Base-by-base conservation (phyloP, 2,888 invertebrate species). In the Nephrotoma appendiculata region DNA sequence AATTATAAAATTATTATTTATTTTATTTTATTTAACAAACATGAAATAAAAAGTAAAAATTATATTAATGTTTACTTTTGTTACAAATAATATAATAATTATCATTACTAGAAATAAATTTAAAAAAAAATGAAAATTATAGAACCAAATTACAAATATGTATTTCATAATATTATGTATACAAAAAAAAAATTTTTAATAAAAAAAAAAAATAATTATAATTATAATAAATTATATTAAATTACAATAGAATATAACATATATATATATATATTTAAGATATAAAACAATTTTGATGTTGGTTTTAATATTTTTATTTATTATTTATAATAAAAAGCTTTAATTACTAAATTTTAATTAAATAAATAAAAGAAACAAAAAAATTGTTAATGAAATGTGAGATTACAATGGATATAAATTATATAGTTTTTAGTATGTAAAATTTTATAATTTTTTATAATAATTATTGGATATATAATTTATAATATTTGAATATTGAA, bases 31-130 rank as follows among this genome's bases (percentile, higher is more conserved):
- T 11, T n/a, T 4, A 83, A 41, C 83, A 83, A 6, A 83, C 41
- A 83, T 52, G 11, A 52, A 52, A 12, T 12, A 31, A 83, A 85
- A 85, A 85, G 85, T 85, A 85, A 85, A 85, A 85, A 85, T 85
- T 85, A 85, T 85, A 85, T 85, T 85, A 85, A 85, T 85, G 15
- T 85, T 85, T 85, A 85, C 85, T 85, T 85, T 85, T 71, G 31
- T 31, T 71, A 71, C 2, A 71, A 31, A 9, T 71, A 71, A 31
- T 11, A 48, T 12, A 2, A 48, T 12, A 2, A 48, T 12, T 12
- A 48, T n/a, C 31, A 31, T 48, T 6, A 12, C 1, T 48, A 48
- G 9, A 48, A 9, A 15, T 52, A 52, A 15, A 71, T 71, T 31
- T n/a, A n/a, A n/a, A n/a, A 71, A 31, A 71, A 71, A 15, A 71